phyloP scores from a whole-genome alignment of 64 coral and sea anemone genomes.

The Acropora yongei region DNA sequence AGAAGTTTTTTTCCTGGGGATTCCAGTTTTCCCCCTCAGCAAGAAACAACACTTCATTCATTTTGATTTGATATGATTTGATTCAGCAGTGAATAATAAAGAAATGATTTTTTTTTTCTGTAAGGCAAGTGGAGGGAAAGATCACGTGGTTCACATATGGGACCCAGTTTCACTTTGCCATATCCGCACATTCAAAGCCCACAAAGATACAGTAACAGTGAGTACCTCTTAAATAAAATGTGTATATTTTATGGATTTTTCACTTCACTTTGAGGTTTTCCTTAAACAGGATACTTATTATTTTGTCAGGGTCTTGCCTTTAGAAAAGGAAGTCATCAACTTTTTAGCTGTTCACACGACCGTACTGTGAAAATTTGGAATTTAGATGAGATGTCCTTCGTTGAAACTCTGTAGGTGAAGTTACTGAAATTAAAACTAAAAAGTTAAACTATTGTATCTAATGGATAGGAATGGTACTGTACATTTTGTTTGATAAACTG shows the following conservation, averaged over 20 bases:
- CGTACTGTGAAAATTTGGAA: constrained; percentile 96
- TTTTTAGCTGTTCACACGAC: constrained; percentile 95
- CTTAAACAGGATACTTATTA: not conserved
- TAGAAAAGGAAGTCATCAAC: constrained; percentile 87
- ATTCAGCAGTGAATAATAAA: no score
- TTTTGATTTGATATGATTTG: no score
- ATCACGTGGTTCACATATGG: constrained; percentile 94
- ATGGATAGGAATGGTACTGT: no score
- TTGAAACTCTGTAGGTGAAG: constrained; percentile 95
- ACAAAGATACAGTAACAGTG: constrained; percentile 91
- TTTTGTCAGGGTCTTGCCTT: constrained; percentile 90
- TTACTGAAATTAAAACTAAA: not conserved
- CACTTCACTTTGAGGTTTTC: not conserved
- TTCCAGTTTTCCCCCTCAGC: no score
- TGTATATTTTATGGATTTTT: no score
- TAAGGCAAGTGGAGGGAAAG: constrained; percentile 95
- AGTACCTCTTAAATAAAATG: constrained; percentile 30
- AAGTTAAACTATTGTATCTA: no score
- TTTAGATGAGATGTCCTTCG: constrained; percentile 97
- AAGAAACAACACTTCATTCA: no score
- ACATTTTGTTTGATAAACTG: no score
- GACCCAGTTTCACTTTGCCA: constrained; percentile 70
- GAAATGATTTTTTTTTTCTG: not conserved
- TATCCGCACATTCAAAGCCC: constrained; percentile 92
- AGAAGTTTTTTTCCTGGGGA: no score